Evolutionary conservation across 2,113 vertebrate species (phyloP).

Genomic region (Copsychus sechellarum): DNA sequence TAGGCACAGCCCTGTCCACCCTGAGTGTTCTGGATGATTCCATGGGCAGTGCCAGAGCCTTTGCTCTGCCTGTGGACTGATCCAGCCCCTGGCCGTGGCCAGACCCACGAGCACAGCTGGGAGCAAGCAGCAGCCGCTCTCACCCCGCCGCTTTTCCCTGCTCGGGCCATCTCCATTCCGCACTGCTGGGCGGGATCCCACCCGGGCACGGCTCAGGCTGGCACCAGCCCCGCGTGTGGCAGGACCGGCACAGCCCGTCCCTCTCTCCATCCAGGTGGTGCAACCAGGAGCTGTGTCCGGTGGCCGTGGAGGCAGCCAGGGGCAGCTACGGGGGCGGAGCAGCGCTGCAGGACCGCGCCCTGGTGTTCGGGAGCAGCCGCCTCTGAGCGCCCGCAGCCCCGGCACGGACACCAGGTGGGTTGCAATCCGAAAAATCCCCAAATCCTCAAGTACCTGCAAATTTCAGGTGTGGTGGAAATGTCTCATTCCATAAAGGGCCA

Average conservation of each 20-base stretch:
- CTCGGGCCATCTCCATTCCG: fast-evolving
- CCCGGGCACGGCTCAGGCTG: fast-evolving
- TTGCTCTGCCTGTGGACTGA: background rate
- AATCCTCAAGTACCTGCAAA: background rate
- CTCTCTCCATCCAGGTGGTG: slow-evolving; percentile 77
- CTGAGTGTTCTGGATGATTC: fast-evolving
- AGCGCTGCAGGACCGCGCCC: background rate
- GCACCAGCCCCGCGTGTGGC: fast-evolving
- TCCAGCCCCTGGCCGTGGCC: fast-evolving
- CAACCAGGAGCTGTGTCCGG: slow-evolving; percentile 78
- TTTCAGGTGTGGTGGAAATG: background rate
- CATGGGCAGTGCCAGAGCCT: fast-evolving
- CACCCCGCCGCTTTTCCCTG: background rate
- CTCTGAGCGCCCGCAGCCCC: background rate
- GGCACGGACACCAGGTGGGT: background rate
- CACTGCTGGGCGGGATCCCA: fast-evolving
- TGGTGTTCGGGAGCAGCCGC: slow-evolving; percentile 70
- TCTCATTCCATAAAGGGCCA: fast-evolving
- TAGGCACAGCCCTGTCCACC: background rate
- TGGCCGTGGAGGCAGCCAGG: slow-evolving; percentile 37
- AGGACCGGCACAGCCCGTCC: fast-evolving
- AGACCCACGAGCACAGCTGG: background rate
- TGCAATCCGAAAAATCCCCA: fast-evolving
- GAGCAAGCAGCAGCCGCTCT: background rate
- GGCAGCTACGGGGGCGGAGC: slow-evolving; percentile 64